phyloP scores from a whole-genome alignment of 2,113 vertebrate genomes.

The Grus americana region DNA sequence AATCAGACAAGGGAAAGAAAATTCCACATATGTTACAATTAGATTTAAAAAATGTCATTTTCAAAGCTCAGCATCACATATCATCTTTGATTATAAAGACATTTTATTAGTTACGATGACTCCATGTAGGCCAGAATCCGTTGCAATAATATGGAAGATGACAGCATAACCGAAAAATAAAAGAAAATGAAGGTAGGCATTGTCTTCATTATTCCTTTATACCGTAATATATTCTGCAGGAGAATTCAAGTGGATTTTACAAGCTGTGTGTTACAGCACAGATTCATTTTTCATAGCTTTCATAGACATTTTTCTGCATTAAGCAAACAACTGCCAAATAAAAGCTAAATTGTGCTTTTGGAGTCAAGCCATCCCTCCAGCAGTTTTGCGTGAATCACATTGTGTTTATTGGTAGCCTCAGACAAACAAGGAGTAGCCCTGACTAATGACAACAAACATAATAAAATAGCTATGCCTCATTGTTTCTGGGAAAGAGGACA shows the following conservation, averaged over 20 bases:
- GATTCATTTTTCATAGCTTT: constrained; percentile 58
- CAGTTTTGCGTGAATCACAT: constrained; percentile 20
- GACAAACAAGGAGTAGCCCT: constrained; percentile 52
- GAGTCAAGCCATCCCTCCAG: constrained; percentile 6
- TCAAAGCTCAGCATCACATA: background rate
- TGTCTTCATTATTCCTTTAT: constrained; percentile 42
- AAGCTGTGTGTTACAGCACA: constrained; percentile 37
- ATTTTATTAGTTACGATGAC: constrained; percentile 3
- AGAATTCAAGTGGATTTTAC: constrained; percentile 54
- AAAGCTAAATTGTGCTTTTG: constrained; percentile 47
- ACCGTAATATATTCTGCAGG: constrained; percentile 5
- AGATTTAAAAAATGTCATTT: background rate
- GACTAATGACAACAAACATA: background rate
- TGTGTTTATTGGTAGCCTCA: constrained; percentile 34
- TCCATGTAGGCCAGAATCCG: background rate
- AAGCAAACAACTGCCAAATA: constrained; percentile 55
- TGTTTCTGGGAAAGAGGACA: background rate
- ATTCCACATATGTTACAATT: background rate
- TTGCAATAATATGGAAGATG: constrained; percentile 7
- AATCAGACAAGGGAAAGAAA: background rate
- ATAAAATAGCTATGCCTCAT: constrained; percentile 1
- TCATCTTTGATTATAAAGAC: constrained; percentile 5
- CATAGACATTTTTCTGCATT: constrained; percentile 52
- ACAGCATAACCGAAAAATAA: constrained; percentile 32
- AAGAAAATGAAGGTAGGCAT: constrained; percentile 24